A percentile compares a stretch with the other conserved stretches of the same genome.
phyloP scores from a whole-genome alignment of 2,888 invertebrate genomes.

The Fragum whitleyi region DNA sequence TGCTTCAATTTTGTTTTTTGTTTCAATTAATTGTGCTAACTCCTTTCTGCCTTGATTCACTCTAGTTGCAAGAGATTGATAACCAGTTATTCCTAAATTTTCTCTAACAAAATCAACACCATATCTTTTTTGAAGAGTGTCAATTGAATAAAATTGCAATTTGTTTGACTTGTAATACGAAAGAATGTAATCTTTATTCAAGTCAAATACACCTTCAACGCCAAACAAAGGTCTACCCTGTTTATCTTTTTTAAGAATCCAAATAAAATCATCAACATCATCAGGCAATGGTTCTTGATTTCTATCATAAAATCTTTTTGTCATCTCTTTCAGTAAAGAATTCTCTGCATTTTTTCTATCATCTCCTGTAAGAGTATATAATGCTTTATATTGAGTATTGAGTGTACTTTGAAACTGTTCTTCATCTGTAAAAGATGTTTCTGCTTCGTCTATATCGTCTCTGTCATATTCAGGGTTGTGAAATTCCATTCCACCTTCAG shows the following conservation, averaged over 20 bases:
- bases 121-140: constrained; percentile 41
- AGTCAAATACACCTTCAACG: constrained; percentile 23
- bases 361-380: constrained; percentile 35
- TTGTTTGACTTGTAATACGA: constrained; percentile 47
- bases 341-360: constrained; percentile 28
- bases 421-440: constrained; percentile 44
- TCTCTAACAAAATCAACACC: constrained; percentile 44
- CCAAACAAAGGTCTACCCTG: constrained; percentile 35
- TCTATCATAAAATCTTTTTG: constrained; percentile 47
- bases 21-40: constrained; percentile 25
- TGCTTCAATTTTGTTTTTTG: constrained; percentile 15
- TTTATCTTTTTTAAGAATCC: constrained; percentile 27
- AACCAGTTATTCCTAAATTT: constrained; percentile 39
- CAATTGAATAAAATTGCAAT: constrained; percentile 37
- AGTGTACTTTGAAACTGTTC: constrained; percentile 47
- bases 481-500: constrained; percentile 45
- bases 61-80: constrained; percentile 28
- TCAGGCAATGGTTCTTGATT: constrained; percentile 32
- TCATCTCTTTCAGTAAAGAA: constrained; percentile 32
- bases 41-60: constrained; percentile 39
- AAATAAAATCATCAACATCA: constrained; percentile 6
- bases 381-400: constrained; percentile 36
- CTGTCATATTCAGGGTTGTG: constrained; percentile 39
- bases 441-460: constrained; percentile 34
- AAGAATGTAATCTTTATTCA: constrained; percentile 29